Percentiles rank a stretch among this genome's conserved stretches.
These are phyloP conservation scores for Tetheella fluctuosa DNA, from an alignment of 2,888 invertebrate genomes.

Conservation along the genomic window DNA sequence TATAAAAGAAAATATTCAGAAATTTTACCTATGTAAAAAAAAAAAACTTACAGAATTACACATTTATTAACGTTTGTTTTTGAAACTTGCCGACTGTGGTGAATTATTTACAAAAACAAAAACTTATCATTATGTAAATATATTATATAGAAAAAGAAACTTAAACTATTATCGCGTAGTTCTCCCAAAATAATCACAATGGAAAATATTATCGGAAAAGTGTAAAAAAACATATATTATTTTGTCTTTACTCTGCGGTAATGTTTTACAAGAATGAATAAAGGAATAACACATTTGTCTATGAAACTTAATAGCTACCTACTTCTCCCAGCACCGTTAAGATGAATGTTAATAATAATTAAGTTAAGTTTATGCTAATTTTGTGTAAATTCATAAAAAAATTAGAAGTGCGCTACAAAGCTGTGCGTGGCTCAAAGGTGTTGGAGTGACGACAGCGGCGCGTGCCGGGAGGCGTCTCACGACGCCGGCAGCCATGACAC, in stretches of 20 bases:
- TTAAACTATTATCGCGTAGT: slow-evolving; percentile 39
- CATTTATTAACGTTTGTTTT: slow-evolving; percentile 45
- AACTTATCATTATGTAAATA: slow-evolving; percentile 38
- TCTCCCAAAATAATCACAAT: slow-evolving; percentile 13
- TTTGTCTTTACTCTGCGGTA: not conserved
- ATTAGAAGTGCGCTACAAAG: slow-evolving; percentile 29
- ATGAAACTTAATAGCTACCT: not conserved
- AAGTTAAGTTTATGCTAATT: not conserved
- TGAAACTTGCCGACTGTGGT: slow-evolving; percentile 52
- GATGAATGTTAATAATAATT: not conserved
- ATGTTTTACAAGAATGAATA: slow-evolving; percentile 19
- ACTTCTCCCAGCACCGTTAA: slow-evolving; percentile 7
- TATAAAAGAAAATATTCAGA: slow-evolving; percentile 22
- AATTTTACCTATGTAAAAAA: slow-evolving; percentile 28
- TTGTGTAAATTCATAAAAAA: slow-evolving; percentile 5
- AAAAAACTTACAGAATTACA: slow-evolving; percentile 32
- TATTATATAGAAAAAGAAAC: slow-evolving; percentile 31
- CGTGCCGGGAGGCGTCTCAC: slow-evolving; percentile 52
- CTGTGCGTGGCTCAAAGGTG: slow-evolving; percentile 46
- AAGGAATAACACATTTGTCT: slow-evolving; percentile 19
- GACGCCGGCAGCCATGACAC: slow-evolving; percentile 65
- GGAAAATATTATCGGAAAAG: slow-evolving; percentile 14
- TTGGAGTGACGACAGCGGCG: slow-evolving; percentile 45
- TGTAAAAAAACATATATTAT: not conserved
- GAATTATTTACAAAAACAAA: slow-evolving; percentile 48